Evolutionary conservation across 2,113 vertebrate genomes (phyloP), one percentile per base, ranked within the genome.

Genomic region (Anguilla rostrata): DNA sequence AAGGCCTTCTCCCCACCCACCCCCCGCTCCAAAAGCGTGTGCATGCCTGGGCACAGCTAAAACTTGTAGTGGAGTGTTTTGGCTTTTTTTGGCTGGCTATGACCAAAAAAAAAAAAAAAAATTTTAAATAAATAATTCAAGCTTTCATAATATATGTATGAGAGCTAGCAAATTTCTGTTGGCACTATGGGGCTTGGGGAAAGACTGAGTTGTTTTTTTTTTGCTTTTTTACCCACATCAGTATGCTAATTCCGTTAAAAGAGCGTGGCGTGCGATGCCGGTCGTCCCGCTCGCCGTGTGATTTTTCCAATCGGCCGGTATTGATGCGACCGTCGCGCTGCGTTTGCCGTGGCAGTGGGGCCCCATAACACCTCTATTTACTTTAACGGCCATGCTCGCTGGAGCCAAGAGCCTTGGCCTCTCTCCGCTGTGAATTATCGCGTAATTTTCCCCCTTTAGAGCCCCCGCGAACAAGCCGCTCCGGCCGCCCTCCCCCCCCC

Each of bases 331-430:
- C 49, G 49, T 43, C 2, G 66, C 57, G 78, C 78, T 87, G 26
- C 66, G 7, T 78, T 60, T 79, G 39, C 46, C 11, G 15, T 34
- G 22, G 20, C 53, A 46, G 34, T n/a, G n/a, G 22, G 78, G 46
- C 49, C n/a, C 83, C 82, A 34, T 20, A 71, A 71, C 46, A 71
- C 78, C 82, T 79, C 39, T 39, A 41, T 78, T 79, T 84, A 79
- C 56, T 79, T 87, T 78, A 78, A 34, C 18, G 86, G 57, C 4
- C n/a, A 29, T 34, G 53, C 49, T 16, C 60, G 75, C 56, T 60
- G 71, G 86, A 79, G 66, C 85, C 34, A 43, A 49, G 78, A 5
- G 46, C 57, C 78, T 39, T 26, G 78, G 49, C 49, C 56, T 34
- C 56, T 34, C 78, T 56, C 22, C 22, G 26, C 39, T 63, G 56